Conservation (phyloP, 1,140 invertebrate genomes). For the Euura saliciscinereae region DNA sequence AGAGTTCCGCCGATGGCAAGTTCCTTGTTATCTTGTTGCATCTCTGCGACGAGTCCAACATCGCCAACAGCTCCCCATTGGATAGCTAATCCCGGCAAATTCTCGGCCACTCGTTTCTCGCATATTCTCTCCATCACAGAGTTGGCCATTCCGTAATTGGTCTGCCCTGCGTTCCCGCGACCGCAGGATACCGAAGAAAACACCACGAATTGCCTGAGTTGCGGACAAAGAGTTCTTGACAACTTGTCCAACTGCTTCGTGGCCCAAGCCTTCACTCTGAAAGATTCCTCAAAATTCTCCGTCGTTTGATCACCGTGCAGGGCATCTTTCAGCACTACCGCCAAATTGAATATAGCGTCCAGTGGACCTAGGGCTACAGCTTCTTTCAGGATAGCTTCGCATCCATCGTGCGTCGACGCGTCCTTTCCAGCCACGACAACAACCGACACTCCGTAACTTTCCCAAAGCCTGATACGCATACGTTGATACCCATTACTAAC, state of each 20-base stretch:
- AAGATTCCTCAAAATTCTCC: constrained; percentile 63
- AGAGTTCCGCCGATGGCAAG: constrained; percentile 80
- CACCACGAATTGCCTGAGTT: constrained; percentile 70
- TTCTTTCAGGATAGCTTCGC: constrained; percentile 66
- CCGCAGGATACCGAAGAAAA: constrained; percentile 91
- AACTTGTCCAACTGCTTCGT: constrained; percentile 67
- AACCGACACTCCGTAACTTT: constrained; percentile 66
- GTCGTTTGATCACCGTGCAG: constrained; percentile 68
- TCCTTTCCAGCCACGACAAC: constrained; percentile 68
- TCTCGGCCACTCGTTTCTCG: constrained; percentile 63
- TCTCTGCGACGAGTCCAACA: constrained; percentile 76
- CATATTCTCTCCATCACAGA: constrained; percentile 77
- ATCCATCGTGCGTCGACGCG: constrained; percentile 67
- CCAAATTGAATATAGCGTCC: constrained; percentile 84
- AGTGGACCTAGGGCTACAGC: constrained; percentile 68
- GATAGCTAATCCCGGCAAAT: constrained; percentile 70
- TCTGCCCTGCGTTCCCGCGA: constrained; percentile 86
- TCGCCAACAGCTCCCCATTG: constrained; percentile 78
- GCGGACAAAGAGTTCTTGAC: constrained; percentile 64
- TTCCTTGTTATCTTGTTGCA: constrained; percentile 80
- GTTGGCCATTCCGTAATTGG: constrained; percentile 84
- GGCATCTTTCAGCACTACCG: constrained; percentile 70
- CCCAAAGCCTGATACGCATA: constrained; percentile 68
- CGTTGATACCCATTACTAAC: constrained; percentile 82
- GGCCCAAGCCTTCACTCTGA: constrained; percentile 66